These are phyloP conservation scores for Tetranychus truncatus DNA, from an alignment of 2,888 invertebrate species.

Conservation along the genomic window DNA sequence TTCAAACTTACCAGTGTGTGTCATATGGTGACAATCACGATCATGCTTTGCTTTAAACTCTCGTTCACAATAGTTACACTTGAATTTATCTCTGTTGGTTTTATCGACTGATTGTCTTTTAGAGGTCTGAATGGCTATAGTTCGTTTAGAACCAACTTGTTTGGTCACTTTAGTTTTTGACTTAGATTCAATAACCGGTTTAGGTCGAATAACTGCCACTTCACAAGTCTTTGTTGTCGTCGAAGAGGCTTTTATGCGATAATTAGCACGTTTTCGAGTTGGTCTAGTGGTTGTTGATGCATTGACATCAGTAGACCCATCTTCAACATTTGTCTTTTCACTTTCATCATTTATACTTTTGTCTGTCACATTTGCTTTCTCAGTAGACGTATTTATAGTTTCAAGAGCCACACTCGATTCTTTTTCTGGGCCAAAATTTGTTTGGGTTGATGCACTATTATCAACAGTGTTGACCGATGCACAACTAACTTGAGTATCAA, in stretches of 20 bases:
- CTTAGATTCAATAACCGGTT: constrained; percentile 1
- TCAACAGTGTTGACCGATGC: no score
- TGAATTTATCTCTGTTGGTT: background rate
- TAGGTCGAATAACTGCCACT: background rate
- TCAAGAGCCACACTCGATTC: no score
- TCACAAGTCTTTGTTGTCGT: background rate
- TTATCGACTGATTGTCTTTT: background rate
- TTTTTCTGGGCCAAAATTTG: no score
- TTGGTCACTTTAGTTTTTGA: background rate
- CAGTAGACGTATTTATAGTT: no score
- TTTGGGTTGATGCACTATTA: no score
- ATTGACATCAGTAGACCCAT: background rate
- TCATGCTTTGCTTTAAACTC: constrained; percentile 8
- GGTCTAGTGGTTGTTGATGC: background rate
- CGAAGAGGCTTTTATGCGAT: background rate
- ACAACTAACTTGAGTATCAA: no score
- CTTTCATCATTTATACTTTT: background rate
- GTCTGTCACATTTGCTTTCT: no score
- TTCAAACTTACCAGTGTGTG: background rate
- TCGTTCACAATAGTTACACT: constrained; percentile 1
- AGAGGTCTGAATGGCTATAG: background rate
- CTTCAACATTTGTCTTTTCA: background rate
- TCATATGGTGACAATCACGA: constrained; percentile 8
- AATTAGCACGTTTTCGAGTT: constrained; percentile 6
- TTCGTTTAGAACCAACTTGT: background rate